phyloP scores from a whole-genome alignment of 2,797 vertebrate genomes.

The Dendrocincla tyrannina region DNA sequence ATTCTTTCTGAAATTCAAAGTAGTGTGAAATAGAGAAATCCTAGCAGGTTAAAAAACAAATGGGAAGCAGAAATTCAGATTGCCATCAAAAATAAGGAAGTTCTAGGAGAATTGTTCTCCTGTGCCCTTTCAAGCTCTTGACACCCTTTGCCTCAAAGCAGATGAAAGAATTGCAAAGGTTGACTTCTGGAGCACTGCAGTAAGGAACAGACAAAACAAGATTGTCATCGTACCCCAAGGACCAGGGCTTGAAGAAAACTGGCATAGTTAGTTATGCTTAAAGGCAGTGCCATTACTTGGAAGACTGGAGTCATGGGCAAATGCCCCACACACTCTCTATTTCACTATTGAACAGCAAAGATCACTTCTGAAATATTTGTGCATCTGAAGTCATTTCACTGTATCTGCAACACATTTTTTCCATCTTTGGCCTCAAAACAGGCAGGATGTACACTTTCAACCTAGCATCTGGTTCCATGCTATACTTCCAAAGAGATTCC shows the following conservation, averaged over 20 bases:
- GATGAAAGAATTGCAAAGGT: not conserved
- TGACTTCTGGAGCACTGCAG: not conserved
- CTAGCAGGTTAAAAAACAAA: constrained; percentile 41
- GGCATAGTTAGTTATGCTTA: not conserved
- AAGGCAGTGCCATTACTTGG: not conserved
- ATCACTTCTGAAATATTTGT: not conserved
- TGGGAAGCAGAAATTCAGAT: not conserved
- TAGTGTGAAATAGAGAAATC: constrained; percentile 34
- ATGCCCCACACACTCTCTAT: not conserved
- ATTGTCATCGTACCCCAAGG: not conserved
- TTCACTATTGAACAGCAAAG: not conserved
- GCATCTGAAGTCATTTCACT: not conserved
- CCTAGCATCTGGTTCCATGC: not conserved
- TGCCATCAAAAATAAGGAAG: not conserved
- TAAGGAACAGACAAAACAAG: not conserved
- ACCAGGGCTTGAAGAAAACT: not conserved
- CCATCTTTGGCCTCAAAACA: not conserved
- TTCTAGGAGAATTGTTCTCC: not conserved
- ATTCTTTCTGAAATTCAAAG: not conserved
- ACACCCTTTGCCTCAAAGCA: not conserved
- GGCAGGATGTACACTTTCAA: not conserved
- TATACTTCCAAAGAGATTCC: not conserved
- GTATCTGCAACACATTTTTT: not conserved
- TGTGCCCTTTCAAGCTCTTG: not conserved
- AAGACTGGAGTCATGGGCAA: not conserved